Evolutionary conservation across 2,797 vertebrate species (phyloP), one percentile per base, ranked within the genome.

Genomic region (Tapera naevia): DNA sequence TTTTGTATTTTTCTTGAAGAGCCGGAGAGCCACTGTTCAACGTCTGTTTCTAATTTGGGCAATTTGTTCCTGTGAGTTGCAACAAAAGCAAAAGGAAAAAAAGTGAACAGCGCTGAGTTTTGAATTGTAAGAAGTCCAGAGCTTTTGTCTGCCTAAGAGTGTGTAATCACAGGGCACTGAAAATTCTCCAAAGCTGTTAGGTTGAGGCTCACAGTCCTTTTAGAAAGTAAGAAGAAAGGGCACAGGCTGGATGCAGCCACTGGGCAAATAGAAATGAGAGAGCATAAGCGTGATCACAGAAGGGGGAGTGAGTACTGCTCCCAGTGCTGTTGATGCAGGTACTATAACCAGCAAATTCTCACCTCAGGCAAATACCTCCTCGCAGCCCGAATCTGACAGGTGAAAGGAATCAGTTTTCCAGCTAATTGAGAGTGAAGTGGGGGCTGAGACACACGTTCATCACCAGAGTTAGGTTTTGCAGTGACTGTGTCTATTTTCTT

Each of bases 41-140:
- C 82, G 65, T 27, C 85, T 91, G 93, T 96, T 96, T 96, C 96
- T 96, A 97, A 96, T 96, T 96, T 94, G 37, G 93, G 90, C 9
- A 5, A 92, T 95, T 96, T 96, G 88, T 96, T 93, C 89, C 76
- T 88, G 64, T 66, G 66, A 91, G 85, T 80, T 92, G 82, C 92
- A 94, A 95, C 93, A 97, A 95, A 97, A 91, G 83, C 56, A 86
- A 91, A 92, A 78, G 15, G 10, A 85, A 89, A 74, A 91, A 73
- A 60, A 45, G 25, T 19, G 27, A 67, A 72, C 62, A 86, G 87
- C 89, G 61, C 65, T 86, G 82, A 75, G 83, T 90, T 95, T 86
- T 78, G 94, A 91, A 94, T 94, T 64, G 73, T 94, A 88, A 96
- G 88, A 94, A 67, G 76, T 48, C 75, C 73, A 53, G 80, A 81